phyloP scores from a whole-genome alignment of 2,888 invertebrate genomes.

The Dryadula phaetusa region DNA sequence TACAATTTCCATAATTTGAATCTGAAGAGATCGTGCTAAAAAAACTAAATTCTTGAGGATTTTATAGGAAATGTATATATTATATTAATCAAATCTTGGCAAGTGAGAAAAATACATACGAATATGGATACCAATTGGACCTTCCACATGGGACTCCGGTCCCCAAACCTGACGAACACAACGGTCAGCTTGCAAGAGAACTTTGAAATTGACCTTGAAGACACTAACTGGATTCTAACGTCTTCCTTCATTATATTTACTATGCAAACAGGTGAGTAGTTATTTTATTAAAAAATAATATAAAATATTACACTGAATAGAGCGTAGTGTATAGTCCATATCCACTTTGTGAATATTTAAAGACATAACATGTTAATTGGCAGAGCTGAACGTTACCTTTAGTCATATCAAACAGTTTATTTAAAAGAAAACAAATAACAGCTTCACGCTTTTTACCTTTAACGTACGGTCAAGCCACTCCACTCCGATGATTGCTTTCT shows the following conservation, averaged over 20 bases:
- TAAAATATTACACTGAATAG: no score
- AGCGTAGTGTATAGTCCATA: no score
- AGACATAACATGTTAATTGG: no score
- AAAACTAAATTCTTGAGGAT: not conserved
- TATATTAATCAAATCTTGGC: not conserved
- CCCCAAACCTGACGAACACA: conserved; percentile 71
- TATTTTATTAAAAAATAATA: no score
- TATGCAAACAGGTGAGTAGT: conserved; percentile 92
- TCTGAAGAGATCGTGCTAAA: no score
- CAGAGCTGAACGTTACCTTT: no score
- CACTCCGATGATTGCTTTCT: no score
- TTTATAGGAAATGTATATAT: not conserved
- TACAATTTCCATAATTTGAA: not conserved
- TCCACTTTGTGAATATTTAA: no score
- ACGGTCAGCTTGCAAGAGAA: conserved; percentile 83
- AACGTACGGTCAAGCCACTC: no score
- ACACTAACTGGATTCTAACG: conserved; percentile 95
- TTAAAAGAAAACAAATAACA: no score
- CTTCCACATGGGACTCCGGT: conserved; percentile 58
- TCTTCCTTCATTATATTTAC: conserved; percentile 96
- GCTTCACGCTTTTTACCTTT: no score
- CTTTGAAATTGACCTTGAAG: conserved; percentile 89
- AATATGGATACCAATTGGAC: conserved; percentile 71
- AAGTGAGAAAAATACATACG: not conserved
- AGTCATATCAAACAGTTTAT: no score